These are phyloP conservation scores for Rhagologus leucostigma DNA, from an alignment of 2,113 vertebrate species.

Conservation along the genomic window DNA sequence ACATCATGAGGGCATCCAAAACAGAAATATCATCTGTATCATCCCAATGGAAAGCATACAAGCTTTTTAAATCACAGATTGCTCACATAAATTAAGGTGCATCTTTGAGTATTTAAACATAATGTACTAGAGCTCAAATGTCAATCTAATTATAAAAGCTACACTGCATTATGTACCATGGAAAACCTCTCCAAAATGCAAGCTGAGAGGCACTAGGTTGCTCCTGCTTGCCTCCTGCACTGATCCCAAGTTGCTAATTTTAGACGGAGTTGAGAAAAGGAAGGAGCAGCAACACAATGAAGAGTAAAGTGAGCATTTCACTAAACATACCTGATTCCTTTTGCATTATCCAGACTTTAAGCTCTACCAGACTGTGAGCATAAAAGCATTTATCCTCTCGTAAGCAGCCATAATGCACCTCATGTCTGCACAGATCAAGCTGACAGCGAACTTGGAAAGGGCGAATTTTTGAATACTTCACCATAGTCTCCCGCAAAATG, in stretches of 20 bases:
- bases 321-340: constrained; percentile 78
- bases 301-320: not conserved
- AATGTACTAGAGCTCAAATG: not conserved
- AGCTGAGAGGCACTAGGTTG: not conserved
- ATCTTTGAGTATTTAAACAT: not conserved
- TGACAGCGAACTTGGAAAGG: constrained; percentile 78
- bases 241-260: not conserved
- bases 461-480: constrained; percentile 93
- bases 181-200: not conserved
- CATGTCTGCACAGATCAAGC: constrained; percentile 92
- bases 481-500: constrained; percentile 87
- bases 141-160: not conserved
- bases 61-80: not conserved
- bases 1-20: not conserved
- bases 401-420: constrained; percentile 91
- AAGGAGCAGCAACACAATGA: not conserved
- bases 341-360: constrained; percentile 97
- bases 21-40: not conserved
- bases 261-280: not conserved
- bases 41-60: not conserved
- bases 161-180: not conserved
- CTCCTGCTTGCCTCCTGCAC: not conserved
- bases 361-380: constrained; percentile 93
- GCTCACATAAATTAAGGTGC: not conserved
- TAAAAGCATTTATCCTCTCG: constrained; percentile 94